A percentile compares a stretch with the other conserved stretches of the same genome.
Evolutionary conservation across 2,797 vertebrate genomes (phyloP).

Genomic region (Silurus lanzhouensis): DNA sequence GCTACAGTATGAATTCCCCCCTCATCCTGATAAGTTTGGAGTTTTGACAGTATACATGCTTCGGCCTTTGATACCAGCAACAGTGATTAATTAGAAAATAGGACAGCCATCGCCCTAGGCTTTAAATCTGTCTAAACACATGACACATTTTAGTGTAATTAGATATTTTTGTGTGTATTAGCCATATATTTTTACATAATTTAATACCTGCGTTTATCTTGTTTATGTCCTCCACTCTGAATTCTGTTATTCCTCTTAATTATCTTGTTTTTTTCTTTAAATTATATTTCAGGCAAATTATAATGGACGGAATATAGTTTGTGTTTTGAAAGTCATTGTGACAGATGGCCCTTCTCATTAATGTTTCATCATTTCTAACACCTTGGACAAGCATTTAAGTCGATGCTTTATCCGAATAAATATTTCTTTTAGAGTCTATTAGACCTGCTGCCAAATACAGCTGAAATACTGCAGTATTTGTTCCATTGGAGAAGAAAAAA

Average conservation of each 20-base stretch:
- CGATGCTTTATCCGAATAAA: conserved; percentile 8
- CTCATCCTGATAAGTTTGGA: conserved; percentile 5
- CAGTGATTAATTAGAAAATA: conserved; percentile 31
- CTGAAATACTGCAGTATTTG: conserved; percentile 7
- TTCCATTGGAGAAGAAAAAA: not conserved
- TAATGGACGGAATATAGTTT: not conserved
- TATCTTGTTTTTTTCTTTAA: not conserved
- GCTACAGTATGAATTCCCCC: not conserved
- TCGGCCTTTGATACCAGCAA: conserved; percentile 36
- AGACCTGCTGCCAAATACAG: conserved; percentile 2
- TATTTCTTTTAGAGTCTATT: conserved; percentile 25
- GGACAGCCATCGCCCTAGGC: conserved; percentile 13
- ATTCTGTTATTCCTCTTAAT: not conserved
- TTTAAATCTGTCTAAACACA: conserved; percentile 37
- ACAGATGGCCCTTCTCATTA: conserved; percentile 3
- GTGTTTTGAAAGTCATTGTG: conserved; percentile 15
- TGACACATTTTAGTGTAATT: conserved; percentile 7
- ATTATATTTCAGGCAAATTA: not conserved
- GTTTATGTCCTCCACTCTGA: not conserved
- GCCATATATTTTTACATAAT: not conserved
- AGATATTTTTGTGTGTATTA: not conserved
- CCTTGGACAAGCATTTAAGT: not conserved
- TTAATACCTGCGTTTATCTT: not conserved
- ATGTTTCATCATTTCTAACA: conserved; percentile 8
- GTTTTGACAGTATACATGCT: not conserved